Evolutionary conservation across 2,888 invertebrate species (phyloP).

Genomic region (Sylvicola cinctus): DNA sequence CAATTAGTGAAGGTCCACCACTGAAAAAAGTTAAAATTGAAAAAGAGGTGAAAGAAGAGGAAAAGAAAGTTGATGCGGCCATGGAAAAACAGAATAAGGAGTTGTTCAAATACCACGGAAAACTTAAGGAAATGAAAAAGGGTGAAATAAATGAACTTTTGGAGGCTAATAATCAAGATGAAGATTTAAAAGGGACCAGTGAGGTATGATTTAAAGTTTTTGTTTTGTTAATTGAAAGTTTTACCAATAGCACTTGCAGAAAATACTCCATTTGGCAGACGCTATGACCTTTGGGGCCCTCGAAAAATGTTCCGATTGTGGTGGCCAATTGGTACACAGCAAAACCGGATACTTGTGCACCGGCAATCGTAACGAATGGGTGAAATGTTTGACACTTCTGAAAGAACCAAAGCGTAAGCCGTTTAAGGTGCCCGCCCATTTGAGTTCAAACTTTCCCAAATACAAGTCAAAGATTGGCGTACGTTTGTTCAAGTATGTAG

Average conservation of each 20-base stretch:
- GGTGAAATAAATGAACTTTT: slow-evolving; percentile 41
- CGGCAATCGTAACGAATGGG: slow-evolving; percentile 73
- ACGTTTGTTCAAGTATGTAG: slow-evolving; percentile 33
- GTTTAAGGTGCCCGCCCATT: slow-evolving; percentile 44
- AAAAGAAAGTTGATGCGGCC: slow-evolving; percentile 30
- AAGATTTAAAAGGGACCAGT: slow-evolving; percentile 40
- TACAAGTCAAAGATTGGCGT: slow-evolving; percentile 36
- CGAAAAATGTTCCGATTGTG: slow-evolving; percentile 40
- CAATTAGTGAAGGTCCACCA: slow-evolving; percentile 31
- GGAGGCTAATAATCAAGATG: slow-evolving; percentile 50
- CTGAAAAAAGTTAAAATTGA: slow-evolving; percentile 51
- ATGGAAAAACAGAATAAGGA: slow-evolving; percentile 50
- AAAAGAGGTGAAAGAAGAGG: slow-evolving; percentile 31
- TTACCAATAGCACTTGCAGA: no score
- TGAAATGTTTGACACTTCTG: slow-evolving; percentile 55
- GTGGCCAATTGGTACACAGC: slow-evolving; percentile 46
- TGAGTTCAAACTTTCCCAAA: slow-evolving; percentile 31
- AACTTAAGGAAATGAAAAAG: slow-evolving; percentile 27
- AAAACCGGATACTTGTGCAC: slow-evolving; percentile 69
- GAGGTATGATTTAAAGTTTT: slow-evolving; percentile 28
- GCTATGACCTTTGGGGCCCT: slow-evolving; percentile 75
- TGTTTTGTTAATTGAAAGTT: background rate
- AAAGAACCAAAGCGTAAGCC: slow-evolving; percentile 49
- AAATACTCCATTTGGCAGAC: slow-evolving; percentile 61
- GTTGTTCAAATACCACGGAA: slow-evolving; percentile 37